These are phyloP conservation scores for Anguilla obscura DNA, from an alignment of 2,797 vertebrate species.

Conservation along the genomic window DNA sequence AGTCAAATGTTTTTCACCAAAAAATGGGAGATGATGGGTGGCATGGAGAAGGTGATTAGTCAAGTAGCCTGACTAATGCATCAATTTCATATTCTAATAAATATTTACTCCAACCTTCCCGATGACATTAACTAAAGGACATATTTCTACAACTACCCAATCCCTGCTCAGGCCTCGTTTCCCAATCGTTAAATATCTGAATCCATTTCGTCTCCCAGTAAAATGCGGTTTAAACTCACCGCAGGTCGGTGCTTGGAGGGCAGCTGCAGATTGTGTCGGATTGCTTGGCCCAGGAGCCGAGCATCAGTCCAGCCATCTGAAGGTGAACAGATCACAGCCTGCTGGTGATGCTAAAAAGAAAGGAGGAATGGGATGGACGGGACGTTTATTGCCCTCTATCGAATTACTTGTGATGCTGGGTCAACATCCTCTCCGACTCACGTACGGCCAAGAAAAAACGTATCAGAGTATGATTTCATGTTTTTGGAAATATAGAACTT, in stretches of 20 bases:
- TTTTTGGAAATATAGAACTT: not conserved
- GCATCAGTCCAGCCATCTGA: not conserved
- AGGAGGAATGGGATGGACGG: not conserved
- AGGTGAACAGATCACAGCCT: not conserved
- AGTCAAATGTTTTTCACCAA: too few relatives aligned
- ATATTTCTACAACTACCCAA: not conserved
- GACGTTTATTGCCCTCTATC: constrained; percentile 7
- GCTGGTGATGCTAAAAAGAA: not conserved
- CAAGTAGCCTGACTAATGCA: not conserved
- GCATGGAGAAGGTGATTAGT: not conserved
- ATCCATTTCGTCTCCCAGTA: not conserved
- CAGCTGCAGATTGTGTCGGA: not conserved
- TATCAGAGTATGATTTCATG: constrained; percentile 3
- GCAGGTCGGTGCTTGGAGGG: not conserved
- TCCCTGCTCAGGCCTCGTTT: not conserved
- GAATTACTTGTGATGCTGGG: constrained; percentile 7
- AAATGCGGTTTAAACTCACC: not conserved
- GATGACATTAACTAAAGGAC: not conserved
- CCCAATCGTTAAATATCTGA: not conserved
- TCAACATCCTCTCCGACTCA: not conserved
- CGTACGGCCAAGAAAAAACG: not conserved
- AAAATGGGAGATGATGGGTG: too few relatives aligned
- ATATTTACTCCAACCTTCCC: not conserved
- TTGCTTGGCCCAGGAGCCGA: not conserved
- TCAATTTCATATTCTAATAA: not conserved